Evolutionary conservation across 2,797 vertebrate species (phyloP).

Genomic region (Syngnathus rostellatus): DNA sequence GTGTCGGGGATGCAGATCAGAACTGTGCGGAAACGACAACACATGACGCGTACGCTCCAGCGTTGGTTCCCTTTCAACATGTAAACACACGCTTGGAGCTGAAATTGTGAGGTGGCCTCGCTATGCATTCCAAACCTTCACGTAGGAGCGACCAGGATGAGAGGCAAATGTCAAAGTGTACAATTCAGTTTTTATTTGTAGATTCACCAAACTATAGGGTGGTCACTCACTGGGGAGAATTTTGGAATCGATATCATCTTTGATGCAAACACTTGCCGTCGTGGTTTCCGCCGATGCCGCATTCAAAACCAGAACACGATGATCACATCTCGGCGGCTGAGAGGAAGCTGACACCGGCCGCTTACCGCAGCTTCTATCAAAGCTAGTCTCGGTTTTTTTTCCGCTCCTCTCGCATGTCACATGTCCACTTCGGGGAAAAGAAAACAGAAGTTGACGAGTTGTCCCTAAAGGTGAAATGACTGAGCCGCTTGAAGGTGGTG

Average conservation of each 20-base stretch:
- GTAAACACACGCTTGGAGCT: slow-evolving; percentile 31
- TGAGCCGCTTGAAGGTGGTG: neutral
- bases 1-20: neutral
- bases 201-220: no score
- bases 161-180: no score
- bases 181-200: no score
- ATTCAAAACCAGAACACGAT: neutral
- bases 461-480: slow-evolving; percentile 14
- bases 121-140: slow-evolving; percentile 33
- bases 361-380: slow-evolving; percentile 7
- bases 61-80: slow-evolving; percentile 16
- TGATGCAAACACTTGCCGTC: neutral
- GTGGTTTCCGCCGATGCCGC: neutral
- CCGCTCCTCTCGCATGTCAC: slow-evolving; percentile 28
- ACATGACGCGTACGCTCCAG: slow-evolving; percentile 7
- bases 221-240: no score
- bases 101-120: slow-evolving; percentile 18
- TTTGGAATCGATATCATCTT: neutral
- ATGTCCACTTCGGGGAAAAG: slow-evolving; percentile 14
- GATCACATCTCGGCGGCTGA: neutral
- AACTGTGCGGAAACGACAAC: slow-evolving; percentile 9
- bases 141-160: neutral
- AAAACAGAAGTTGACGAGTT: slow-evolving; percentile 33
- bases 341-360: neutral
- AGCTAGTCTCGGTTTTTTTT: slow-evolving; percentile 28